Percentiles rank a stretch among this genome's conserved stretches.
These are phyloP conservation scores for Diplolepis rosae DNA, from an alignment of 2,888 invertebrate species.

Conservation along the genomic window DNA sequence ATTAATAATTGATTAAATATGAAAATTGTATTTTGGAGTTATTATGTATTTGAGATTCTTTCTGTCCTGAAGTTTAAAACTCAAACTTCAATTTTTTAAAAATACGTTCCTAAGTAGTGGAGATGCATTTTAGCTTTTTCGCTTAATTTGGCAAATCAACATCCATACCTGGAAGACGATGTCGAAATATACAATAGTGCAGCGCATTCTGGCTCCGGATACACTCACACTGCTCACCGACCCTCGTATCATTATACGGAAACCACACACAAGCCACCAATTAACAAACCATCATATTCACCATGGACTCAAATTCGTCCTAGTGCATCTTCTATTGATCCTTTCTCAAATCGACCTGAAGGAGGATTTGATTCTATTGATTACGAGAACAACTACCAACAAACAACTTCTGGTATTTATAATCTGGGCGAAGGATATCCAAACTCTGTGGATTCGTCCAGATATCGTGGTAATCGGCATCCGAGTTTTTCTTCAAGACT, in stretches of 20 bases:
- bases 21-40: too few relatives aligned
- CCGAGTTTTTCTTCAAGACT: neutral
- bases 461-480: constrained; percentile 70
- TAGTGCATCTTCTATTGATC: constrained; percentile 37
- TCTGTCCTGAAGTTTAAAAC: too few relatives aligned
- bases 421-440: constrained; percentile 72
- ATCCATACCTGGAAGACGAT: constrained; percentile 75
- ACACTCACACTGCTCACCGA: constrained; percentile 66
- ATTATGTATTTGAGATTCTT: too few relatives aligned
- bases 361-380: constrained; percentile 53
- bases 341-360: constrained; percentile 48
- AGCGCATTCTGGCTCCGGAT: constrained; percentile 76
- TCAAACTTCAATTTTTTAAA: neutral
- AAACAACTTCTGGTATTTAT: constrained; percentile 48
- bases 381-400: constrained; percentile 64
- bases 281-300: constrained; percentile 46
- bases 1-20: too few relatives aligned
- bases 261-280: constrained; percentile 44
- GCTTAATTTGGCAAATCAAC: constrained; percentile 68
- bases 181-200: constrained; percentile 68
- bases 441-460: constrained; percentile 62
- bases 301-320: constrained; percentile 58
- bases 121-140: constrained; percentile 61
- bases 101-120: constrained; percentile 27
- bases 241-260: constrained; percentile 46